phyloP scores from a whole-genome alignment of 2,888 invertebrate genomes.

The Drosophila suboccidentalis region DNA sequence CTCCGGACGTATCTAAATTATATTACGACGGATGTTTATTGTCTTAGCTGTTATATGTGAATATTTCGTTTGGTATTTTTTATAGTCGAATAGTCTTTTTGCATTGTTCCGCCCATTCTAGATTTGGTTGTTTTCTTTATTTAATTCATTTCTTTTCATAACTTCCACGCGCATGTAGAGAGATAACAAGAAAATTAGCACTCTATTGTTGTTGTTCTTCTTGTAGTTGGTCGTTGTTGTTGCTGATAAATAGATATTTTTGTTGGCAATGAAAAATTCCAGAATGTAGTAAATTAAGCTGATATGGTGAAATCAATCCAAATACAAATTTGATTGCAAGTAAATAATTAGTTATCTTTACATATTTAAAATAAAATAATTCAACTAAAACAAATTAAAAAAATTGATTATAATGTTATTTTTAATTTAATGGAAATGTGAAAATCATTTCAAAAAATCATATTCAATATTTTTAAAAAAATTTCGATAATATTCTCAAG shows the following conservation, averaged over 20 bases:
- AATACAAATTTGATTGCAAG: too few species aligned
- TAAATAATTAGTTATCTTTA: too few species aligned
- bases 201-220: slow-evolving; percentile 38
- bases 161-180: slow-evolving; percentile 41
- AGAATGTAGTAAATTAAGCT: not conserved
- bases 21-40: slow-evolving; percentile 53
- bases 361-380: too few species aligned
- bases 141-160: slow-evolving; percentile 16
- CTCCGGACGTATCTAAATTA: slow-evolving; percentile 42
- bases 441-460: too few species aligned
- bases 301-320: too few species aligned
- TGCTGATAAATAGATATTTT: slow-evolving; percentile 16
- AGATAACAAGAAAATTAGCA: slow-evolving; percentile 67
- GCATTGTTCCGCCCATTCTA: slow-evolving; percentile 24
- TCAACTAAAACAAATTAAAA: too few species aligned
- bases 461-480: too few species aligned
- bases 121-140: slow-evolving; percentile 6
- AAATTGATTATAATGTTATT: too few species aligned
- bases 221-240: not conserved
- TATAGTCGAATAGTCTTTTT: slow-evolving; percentile 14
- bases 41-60: slow-evolving; percentile 22
- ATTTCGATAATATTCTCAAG: too few species aligned
- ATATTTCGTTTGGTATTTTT: slow-evolving; percentile 13
- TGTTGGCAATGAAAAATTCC: slow-evolving; percentile 9
- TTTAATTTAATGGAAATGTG: too few species aligned